phyloP scores from a whole-genome alignment of 2,113 vertebrate species.

The Acrocephalus kingi region DNA sequence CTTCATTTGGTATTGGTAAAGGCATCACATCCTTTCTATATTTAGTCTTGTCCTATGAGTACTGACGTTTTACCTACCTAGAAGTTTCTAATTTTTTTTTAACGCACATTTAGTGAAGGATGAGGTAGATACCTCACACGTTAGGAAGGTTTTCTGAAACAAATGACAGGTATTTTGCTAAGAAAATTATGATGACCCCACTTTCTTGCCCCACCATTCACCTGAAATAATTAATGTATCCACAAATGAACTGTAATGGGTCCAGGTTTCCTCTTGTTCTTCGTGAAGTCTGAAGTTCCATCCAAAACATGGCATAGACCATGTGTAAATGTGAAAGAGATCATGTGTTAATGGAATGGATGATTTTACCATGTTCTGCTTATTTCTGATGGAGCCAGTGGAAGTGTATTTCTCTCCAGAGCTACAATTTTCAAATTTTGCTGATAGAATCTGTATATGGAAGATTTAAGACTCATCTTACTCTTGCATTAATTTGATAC shows the following conservation, averaged over 20 bases:
- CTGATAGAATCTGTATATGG: neutral
- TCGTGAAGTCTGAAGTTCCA: neutral
- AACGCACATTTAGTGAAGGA: neutral
- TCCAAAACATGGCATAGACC: neutral
- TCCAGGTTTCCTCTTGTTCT: neutral
- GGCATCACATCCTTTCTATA: neutral
- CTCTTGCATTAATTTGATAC: neutral
- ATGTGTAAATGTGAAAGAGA: neutral
- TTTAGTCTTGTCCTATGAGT: neutral
- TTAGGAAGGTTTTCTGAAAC: neutral
- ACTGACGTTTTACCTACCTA: neutral
- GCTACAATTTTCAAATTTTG: neutral
- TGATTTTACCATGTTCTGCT: neutral
- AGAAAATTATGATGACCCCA: neutral
- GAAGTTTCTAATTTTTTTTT: neutral
- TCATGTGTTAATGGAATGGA: neutral
- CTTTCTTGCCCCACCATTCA: neutral
- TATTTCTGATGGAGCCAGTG: neutral
- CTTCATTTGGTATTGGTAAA: neutral
- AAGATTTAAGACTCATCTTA: neutral
- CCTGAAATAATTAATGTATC: neutral
- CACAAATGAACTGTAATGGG: neutral
- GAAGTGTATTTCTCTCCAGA: neutral
- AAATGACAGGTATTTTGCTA: neutral
- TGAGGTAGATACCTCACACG: neutral